A percentile compares a stretch with the other conserved stretches of the same genome.
Conservation (phyloP, 2,888 invertebrate genomes). For the Rhaphigaster nebulosa region DNA sequence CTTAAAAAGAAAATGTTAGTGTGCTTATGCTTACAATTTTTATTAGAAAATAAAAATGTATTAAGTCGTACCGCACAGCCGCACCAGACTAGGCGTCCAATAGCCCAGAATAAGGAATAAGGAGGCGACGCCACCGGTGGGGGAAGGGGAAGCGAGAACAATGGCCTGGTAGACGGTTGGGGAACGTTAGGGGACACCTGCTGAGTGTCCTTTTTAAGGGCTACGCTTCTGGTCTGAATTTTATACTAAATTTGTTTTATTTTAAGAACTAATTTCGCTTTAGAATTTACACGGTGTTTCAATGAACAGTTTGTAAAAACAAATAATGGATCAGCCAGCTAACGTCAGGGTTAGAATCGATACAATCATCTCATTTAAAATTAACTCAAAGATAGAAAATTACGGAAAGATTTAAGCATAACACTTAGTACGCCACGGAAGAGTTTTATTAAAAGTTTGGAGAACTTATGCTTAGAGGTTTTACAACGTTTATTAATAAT, state of each 20-base stretch:
- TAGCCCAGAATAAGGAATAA: background rate
- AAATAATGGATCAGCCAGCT: background rate
- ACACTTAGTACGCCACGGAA: no score
- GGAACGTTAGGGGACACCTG: slow-evolving; percentile 10
- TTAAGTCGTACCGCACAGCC: background rate
- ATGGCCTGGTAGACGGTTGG: background rate
- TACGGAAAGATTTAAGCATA: no score
- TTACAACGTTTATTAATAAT: no score
- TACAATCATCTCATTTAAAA: background rate
- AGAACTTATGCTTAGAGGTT: no score
- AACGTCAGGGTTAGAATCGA: background rate
- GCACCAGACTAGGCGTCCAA: background rate
- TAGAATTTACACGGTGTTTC: background rate
- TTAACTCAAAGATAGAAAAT: no score
- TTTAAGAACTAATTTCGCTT: background rate
- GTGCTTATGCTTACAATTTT: no score
- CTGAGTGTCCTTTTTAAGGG: background rate
- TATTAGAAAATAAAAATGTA: no score
- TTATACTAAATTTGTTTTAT: background rate
- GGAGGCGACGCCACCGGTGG: background rate
- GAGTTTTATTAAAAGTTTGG: no score
- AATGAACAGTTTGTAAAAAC: background rate
- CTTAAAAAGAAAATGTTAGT: no score
- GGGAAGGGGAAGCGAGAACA: background rate
- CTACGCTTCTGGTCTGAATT: no score